Percentiles rank a stretch among this genome's conserved stretches.
Conservation (phyloP, 2,797 vertebrate species). For the Sebastes cheni region DNA sequence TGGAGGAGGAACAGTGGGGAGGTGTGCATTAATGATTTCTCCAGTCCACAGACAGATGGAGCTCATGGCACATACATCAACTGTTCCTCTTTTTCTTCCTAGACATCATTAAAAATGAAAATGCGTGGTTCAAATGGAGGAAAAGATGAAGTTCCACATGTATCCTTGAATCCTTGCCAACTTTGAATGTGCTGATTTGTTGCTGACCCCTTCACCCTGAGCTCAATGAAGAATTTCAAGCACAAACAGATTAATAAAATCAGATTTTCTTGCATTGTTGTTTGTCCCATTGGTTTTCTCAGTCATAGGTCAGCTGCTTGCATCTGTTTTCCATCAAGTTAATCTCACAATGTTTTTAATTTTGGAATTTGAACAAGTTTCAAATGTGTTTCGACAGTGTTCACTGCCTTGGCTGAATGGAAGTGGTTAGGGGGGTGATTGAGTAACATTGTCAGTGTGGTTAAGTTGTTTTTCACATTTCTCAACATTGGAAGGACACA, state of each 20-base stretch:
- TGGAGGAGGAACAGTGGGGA: neutral
- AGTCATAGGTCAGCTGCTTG: neutral
- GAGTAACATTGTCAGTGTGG: neutral
- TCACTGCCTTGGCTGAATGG: neutral
- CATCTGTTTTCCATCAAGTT: neutral
- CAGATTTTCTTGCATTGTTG: neutral
- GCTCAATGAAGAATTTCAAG: neutral
- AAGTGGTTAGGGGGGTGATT: neutral
- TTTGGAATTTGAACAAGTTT: neutral
- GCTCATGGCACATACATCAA: conserved; percentile 34
- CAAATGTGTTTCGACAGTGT: neutral
- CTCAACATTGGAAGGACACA: neutral
- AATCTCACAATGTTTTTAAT: neutral
- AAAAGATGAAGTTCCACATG: neutral
- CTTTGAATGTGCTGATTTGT: neutral
- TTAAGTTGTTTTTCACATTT: neutral
- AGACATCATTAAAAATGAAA: neutral
- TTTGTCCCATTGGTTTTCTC: neutral
- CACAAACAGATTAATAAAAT: neutral
- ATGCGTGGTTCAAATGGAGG: conserved; percentile 35
- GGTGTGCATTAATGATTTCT: conserved; percentile 16
- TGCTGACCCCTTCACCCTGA: neutral
- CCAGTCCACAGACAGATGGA: conserved; percentile 66
- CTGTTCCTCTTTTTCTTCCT: neutral
- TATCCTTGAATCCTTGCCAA: neutral